These are phyloP conservation scores for Chiridota heheva DNA, from an alignment of 35 echinoderm and acorn worm genomes.

Conservation along the genomic window DNA sequence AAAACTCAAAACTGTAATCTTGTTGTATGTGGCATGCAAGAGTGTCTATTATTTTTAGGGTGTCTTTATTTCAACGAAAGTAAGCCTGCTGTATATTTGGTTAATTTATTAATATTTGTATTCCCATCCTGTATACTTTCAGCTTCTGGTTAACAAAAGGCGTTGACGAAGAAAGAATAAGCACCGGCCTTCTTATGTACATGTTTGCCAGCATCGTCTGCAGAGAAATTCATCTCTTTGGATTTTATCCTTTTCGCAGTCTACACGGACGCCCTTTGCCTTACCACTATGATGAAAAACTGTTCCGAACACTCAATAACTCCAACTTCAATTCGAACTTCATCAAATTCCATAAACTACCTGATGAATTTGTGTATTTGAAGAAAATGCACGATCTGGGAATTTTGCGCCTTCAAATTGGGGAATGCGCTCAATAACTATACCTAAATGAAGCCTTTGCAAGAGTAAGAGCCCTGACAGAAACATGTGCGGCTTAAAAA, in stretches of 20 bases:
- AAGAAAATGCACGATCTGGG: slow-evolving; percentile 85
- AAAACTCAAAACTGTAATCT: no score
- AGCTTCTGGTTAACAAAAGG: slow-evolving; percentile 91
- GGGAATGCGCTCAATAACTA: slow-evolving; percentile 56
- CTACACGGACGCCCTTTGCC: slow-evolving; percentile 63
- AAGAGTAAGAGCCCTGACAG: no score
- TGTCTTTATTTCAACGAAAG: no score
- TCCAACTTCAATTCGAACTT: slow-evolving; percentile 61
- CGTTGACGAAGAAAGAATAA: slow-evolving; percentile 83
- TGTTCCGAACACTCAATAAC: slow-evolving; percentile 48
- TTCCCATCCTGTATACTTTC: slow-evolving; percentile 15
- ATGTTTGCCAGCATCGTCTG: slow-evolving; percentile 84
- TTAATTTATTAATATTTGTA: neutral
- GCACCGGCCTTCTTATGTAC: slow-evolving; percentile 95
- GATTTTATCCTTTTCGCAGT: slow-evolving; percentile 95
- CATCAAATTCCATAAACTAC: slow-evolving; percentile 69
- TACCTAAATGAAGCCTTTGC: no score
- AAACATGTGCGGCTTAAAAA: no score
- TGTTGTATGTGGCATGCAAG: no score
- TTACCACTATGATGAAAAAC: slow-evolving; percentile 85
- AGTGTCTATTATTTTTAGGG: no score
- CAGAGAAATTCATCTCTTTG: slow-evolving; percentile 81
- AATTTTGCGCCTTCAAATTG: slow-evolving; percentile 68
- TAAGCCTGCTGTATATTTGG: no score
- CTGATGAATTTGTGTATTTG: slow-evolving; percentile 89